phyloP scores from a whole-genome alignment of 2,797 vertebrate genomes.

The Lepilemur septentrionalis region DNA sequence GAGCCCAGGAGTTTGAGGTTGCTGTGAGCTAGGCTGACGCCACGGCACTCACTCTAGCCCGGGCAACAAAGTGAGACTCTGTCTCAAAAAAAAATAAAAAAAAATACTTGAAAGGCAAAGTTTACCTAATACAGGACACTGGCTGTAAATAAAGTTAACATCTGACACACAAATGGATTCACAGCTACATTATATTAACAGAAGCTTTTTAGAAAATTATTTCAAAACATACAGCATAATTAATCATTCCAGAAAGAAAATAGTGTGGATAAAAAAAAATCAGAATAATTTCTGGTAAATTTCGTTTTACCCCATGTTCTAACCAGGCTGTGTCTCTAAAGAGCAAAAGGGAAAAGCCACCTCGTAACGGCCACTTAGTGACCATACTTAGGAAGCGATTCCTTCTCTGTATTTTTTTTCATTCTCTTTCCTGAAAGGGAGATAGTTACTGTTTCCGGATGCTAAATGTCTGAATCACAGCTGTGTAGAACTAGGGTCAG shows the following conservation, averaged over 20 bases:
- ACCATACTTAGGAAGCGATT: background rate
- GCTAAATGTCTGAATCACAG: background rate
- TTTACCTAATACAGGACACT: background rate
- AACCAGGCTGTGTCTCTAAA: background rate
- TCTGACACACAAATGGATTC: background rate
- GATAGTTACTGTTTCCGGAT: background rate
- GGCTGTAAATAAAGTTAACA: background rate
- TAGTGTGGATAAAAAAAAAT: background rate
- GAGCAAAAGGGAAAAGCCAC: background rate
- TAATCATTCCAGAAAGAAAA: conserved; percentile 35
- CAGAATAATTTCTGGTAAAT: background rate
- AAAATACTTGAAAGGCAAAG: too few relatives aligned
- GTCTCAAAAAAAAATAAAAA: too few relatives aligned
- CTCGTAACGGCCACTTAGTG: background rate
- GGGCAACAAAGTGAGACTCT: too few relatives aligned
- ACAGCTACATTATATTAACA: background rate
- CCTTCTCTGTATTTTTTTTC: background rate
- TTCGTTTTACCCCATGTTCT: background rate
- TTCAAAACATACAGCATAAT: background rate
- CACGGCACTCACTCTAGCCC: too few relatives aligned
- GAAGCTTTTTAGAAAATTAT: background rate
- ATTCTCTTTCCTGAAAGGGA: background rate
- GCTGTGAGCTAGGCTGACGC: too few relatives aligned
- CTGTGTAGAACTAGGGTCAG: background rate
- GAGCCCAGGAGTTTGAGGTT: too few relatives aligned